Base-by-base conservation (phyloP, 2,113 vertebrate genomes). In the Colius striatus region DNA sequence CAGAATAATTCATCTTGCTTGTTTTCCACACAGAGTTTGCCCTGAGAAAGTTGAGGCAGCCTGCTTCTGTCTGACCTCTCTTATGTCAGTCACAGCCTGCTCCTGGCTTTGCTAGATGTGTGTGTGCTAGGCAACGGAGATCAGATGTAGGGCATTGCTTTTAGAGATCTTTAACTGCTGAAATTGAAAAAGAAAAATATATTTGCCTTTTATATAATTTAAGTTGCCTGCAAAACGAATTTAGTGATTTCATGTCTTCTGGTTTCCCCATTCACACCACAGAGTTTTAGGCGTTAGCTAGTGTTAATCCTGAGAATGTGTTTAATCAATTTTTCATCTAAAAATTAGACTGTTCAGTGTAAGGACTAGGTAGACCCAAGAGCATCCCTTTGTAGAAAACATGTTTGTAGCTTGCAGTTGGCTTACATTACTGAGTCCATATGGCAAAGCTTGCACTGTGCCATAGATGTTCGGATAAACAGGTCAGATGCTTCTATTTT, bases 21-120 rank as follows among this genome's bases (percentile, higher is more conserved):
- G 60, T 93, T 95, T 96, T 95, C 63, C 32, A 53, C 72, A 67
- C 60, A 0, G 8, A 76, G 22, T 71, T 94, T 70, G 57, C 83
- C 66, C 63, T 88, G 90, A 89, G 83, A 94, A 94, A 92, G 65
- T 55, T 93, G 90, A 87, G 90, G 66, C 82, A 90, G 78, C 50
- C 19, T 5, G 86, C 95, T 94, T 96, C 92, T 93, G 86, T 93
- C 86, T 90, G 86, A 88, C 83, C 75, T 88, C 41, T 85, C 63
- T 68, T 68, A 5, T 60, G 72, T 92, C 86, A 90, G 68, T 93
- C 76, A 74, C 65, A 89, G 68, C 48, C 75, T 88, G 61, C 80
- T 93, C 22, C 68, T 94, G 79, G 60, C 76, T 89, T 84, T 6
- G 16, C 12, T 75, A 8, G 47, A 21, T 84, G 12, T 1, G 2